A percentile compares a stretch with the other conserved stretches of the same genome.
Conservation (phyloP, 1,140 invertebrate species). For the Phthorimaea operculella region DNA sequence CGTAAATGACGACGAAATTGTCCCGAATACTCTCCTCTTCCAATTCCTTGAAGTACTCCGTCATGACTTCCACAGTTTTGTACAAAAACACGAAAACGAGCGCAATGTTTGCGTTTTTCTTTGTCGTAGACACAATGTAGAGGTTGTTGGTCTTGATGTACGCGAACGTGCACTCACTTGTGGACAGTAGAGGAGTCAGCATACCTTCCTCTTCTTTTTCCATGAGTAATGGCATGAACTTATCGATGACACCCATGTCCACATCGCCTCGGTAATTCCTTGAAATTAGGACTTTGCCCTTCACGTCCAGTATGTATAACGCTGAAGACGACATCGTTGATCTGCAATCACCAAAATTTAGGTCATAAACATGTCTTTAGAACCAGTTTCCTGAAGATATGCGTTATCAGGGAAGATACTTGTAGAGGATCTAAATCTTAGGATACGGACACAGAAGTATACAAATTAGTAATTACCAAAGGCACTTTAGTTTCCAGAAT, state of each 20-base stretch:
- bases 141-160: conserved; percentile 99
- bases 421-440: neutral
- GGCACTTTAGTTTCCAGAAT: neutral
- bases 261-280: conserved; percentile 98
- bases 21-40: conserved; percentile 99
- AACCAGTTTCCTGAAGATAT: neutral
- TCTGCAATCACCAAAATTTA: conserved; percentile 27
- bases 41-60: conserved; percentile 98
- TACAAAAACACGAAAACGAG: conserved; percentile 97
- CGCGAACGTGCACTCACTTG: conserved; percentile 91
- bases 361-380: neutral
- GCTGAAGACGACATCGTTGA: conserved; percentile 86
- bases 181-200: conserved; percentile 92
- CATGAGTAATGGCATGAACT: conserved; percentile 99
- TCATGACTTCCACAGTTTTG: conserved; percentile 98
- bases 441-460: too few relatives aligned
- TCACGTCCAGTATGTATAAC: conserved; percentile 97
- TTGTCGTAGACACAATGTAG: conserved; percentile 97
- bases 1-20: conserved; percentile 99
- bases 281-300: conserved; percentile 97
- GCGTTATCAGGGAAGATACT: neutral
- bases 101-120: conserved; percentile 98
- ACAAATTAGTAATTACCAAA: neutral
- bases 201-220: conserved; percentile 98
- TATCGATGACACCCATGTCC: conserved; percentile 96